Evolutionary conservation across 2,797 vertebrate genomes (phyloP), one percentile per base, ranked within the genome.

Genomic region (Smutsia gigantea): DNA sequence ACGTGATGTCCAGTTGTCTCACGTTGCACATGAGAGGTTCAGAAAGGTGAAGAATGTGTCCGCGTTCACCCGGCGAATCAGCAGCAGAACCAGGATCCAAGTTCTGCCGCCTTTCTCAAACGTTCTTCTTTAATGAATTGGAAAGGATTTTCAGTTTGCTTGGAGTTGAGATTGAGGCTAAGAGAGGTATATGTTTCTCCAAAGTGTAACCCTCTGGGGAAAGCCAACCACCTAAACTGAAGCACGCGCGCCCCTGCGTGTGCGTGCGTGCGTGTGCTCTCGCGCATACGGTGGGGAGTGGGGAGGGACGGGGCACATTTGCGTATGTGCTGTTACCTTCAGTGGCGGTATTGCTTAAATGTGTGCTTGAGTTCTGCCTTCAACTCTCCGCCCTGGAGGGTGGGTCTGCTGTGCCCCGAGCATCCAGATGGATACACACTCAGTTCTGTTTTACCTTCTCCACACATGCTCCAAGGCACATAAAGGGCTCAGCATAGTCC

Each of bases 1-100:
- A 10, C 5, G 1, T 8, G 4, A 7, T 2, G 0, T n/a, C 6
- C 25, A 11, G 2, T 2, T 2, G 51, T 21, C 31, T 78, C 37
- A 4, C 8, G n/a, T 8, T 63, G 51, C 75, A 63, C 2, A 1
- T 10, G 31, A 49, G 64, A 68, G 34, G 10, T 81, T 68, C 57
- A 66, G 53, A 57, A 53, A 93, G 59, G 86, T 13, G 23, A 72
- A 19, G 42, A 8, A 5, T 5, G 55, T 68, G 21, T 37, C 27
- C 71, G 19, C 3, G 63, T 61, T 66, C 34, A 31, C 0, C 23
- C n/a, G 34, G 81, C 27, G 39, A 15, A 71, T 18, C 2, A 18
- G n/a, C n/a, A 37, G 42, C 21, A 7, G 63, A 81, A 21, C 27
- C 57, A 27, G 66, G 8, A 29, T 27, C 72, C 66, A 31, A 4